phyloP scores from a whole-genome alignment of 2,113 vertebrate species.

The Saccopteryx leptura region DNA sequence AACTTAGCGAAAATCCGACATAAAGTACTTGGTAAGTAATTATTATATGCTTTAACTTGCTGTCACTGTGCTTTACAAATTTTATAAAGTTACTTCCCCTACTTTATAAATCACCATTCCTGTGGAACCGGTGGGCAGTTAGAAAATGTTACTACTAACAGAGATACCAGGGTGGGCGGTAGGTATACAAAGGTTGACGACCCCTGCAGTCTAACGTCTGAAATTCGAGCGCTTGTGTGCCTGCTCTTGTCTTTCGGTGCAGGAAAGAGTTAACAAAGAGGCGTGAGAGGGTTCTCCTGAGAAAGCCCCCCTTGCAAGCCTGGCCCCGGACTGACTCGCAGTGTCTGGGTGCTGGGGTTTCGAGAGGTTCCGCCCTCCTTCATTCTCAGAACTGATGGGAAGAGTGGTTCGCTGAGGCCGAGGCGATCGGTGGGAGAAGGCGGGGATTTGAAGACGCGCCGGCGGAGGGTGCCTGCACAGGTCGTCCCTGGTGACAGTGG shows the following conservation, averaged over 20 bases:
- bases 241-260: background rate
- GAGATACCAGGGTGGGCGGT: too few relatives aligned
- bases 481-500: background rate
- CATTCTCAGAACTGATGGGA: background rate
- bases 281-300: background rate
- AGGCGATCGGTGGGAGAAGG: background rate
- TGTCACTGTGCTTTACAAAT: too few relatives aligned
- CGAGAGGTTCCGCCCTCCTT: background rate
- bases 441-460: background rate
- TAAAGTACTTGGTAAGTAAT: too few relatives aligned
- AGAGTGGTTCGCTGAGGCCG: too few relatives aligned
- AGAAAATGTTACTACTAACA: too few relatives aligned
- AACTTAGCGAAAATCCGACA: too few relatives aligned
- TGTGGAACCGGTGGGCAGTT: too few relatives aligned
- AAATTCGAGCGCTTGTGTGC: background rate
- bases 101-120: too few relatives aligned
- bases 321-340: background rate
- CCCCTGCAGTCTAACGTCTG: too few relatives aligned
- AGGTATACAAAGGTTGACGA: too few relatives aligned
- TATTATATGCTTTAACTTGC: too few relatives aligned
- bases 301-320: background rate
- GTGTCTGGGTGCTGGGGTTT: background rate
- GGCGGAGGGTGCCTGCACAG: accelerated
- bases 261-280: background rate
- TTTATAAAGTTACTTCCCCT: too few relatives aligned